Base-by-base conservation (phyloP, 2,888 invertebrate genomes). In the Acanthococcus lagerstroemiae region DNA sequence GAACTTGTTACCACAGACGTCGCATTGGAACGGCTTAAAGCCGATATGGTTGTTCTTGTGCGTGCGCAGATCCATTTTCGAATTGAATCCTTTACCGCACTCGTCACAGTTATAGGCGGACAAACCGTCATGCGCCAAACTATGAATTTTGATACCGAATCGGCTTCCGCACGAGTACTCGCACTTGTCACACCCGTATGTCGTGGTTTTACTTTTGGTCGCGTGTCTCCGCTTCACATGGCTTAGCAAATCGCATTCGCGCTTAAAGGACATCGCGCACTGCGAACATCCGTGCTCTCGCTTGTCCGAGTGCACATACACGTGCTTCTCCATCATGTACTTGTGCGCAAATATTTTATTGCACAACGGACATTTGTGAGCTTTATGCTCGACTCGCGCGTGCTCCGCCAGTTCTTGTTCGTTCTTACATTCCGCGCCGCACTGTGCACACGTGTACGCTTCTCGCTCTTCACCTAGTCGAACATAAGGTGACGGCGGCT, bases 1-100 rank as follows among this genome's bases (percentile, higher is more conserved):
- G 26, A 55, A 65, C 19, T 25, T 55, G n/a, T 65, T 65, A 17
- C 65, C 65, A 26, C 65, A 65, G n/a, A 65, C 45, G 25, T 65
- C 65, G 17, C 65, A 65, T 12, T 55, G 65, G n/a, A 65, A 65
- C 19, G 55, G 65, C 46, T 65, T 65, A 24, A 65, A 27, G 9
- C 65, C 65, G 12, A 46, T 25, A 21, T 65, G 65, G 55, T 65
- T 65, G 26, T 65, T 65, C 46, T 65, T 54, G 26, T 65, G 65
- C 9, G 55, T 55, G 12, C 54, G 27, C 9, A 65, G 21, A n/a
- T 54, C 55, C 9, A 54, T 6, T 65, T 55, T 54, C 17, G 54
- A 26, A 24, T 26, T 65, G 37, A 65, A 65, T 44, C 65, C 65
- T 54, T 55, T 54, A 15, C 55, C 65, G 45, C 65, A 65, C 45